A percentile compares a stretch with the other conserved stretches of the same genome.
phyloP scores from a whole-genome alignment of 2,113 vertebrate genomes.

The Pseudonaja textilis region DNA sequence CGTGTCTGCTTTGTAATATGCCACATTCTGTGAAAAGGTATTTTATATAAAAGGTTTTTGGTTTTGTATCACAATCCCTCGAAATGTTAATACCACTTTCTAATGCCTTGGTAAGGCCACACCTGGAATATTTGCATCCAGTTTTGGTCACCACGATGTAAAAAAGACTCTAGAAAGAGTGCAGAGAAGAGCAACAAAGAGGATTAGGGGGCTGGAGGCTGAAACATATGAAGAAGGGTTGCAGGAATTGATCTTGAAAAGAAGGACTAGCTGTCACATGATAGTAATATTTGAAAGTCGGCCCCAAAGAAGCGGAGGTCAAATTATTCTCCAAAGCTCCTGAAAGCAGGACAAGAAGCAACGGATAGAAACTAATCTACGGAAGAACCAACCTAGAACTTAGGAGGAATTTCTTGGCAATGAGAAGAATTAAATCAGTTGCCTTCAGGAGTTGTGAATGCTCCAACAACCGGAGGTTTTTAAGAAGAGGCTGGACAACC shows the following conservation, averaged over 20 bases:
- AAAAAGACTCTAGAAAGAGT: not conserved
- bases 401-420: not conserved
- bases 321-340: not conserved
- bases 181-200: not conserved
- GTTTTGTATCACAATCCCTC: not conserved
- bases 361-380: not conserved
- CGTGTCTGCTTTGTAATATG: not conserved
- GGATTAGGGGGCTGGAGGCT: not conserved
- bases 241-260: not conserved
- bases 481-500: not conserved
- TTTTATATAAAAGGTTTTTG: not conserved
- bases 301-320: not conserved
- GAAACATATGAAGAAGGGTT: rapidly evolving
- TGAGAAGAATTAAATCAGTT: not conserved
- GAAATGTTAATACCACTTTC: not conserved
- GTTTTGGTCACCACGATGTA: not conserved
- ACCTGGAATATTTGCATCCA: not conserved
- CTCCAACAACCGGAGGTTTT: not conserved
- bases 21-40: not conserved
- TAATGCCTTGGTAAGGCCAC: not conserved
- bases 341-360: not conserved
- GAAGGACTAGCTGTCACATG: rapidly evolving
- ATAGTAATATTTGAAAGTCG: not conserved
- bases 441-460: not conserved
- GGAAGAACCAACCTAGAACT: not conserved